phyloP scores from a whole-genome alignment of 2,113 vertebrate species.

The Rhynchomys soricoides region DNA sequence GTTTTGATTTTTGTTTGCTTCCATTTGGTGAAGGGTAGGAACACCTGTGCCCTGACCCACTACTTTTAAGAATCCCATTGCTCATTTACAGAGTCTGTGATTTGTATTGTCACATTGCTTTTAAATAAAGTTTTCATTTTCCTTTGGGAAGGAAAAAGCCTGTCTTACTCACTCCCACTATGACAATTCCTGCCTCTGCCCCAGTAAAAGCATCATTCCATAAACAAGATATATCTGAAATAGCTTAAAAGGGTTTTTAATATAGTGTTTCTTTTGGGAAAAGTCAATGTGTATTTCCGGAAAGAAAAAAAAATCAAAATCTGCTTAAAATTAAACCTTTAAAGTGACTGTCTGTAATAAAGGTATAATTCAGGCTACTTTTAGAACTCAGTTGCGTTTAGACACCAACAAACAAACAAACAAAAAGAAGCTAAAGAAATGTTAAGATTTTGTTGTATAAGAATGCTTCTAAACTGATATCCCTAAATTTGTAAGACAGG shows the following conservation, averaged over 20 bases:
- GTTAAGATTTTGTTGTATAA: slow-evolving; percentile 56
- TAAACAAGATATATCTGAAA: neutral
- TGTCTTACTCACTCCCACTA: neutral
- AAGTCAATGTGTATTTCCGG: neutral
- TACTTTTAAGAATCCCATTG: neutral
- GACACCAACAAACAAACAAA: slow-evolving; percentile 1
- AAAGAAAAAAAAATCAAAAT: slow-evolving; percentile 28
- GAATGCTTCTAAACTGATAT: slow-evolving; percentile 23
- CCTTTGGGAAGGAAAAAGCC: neutral
- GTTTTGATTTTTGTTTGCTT: neutral
- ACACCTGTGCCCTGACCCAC: neutral
- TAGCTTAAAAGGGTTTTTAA: neutral
- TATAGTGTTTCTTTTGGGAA: neutral
- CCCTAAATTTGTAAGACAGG: neutral
- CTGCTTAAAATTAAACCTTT: neutral
- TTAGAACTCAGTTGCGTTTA: slow-evolving; percentile 65
- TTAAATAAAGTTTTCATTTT: neutral
- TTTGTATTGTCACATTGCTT: neutral
- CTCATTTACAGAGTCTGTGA: too few relatives aligned
- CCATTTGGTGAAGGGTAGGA: neutral
- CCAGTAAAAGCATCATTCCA: neutral
- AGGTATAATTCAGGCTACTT: slow-evolving; percentile 30
- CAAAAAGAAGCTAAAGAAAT: neutral
- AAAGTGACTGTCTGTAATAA: neutral
- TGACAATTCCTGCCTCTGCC: neutral